These are phyloP conservation scores for Leptodactylus fuscus DNA, from an alignment of 2,113 vertebrate species.

Conservation along the genomic window DNA sequence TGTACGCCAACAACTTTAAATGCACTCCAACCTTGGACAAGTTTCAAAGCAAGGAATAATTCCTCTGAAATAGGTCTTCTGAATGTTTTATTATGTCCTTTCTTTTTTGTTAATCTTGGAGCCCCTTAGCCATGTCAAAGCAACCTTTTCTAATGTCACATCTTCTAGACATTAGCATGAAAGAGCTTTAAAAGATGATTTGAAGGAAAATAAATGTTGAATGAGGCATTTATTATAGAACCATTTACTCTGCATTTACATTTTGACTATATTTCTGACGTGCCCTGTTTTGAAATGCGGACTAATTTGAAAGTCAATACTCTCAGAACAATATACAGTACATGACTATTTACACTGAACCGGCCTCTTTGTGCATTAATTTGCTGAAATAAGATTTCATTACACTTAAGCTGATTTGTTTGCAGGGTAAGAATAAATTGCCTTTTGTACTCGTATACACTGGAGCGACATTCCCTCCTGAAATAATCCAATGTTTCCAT, in stretches of 20 bases:
- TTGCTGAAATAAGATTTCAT: conserved; percentile 71
- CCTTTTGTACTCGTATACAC: conserved; percentile 59
- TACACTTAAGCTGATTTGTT: conserved; percentile 69
- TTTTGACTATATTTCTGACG: conserved; percentile 75
- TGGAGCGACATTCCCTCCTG: conserved; percentile 62
- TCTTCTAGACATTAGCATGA: conserved; percentile 98
- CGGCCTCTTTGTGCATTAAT: conserved; percentile 69
- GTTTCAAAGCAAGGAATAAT: conserved; percentile 98
- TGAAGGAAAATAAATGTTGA: conserved; percentile 88
- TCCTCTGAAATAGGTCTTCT: conserved; percentile 98
- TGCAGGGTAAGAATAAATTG: conserved; percentile 66
- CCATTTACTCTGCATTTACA: conserved; percentile 80
- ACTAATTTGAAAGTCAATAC: conserved; percentile 78
- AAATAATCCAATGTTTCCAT: conserved; percentile 63
- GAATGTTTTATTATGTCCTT: conserved; percentile 98
- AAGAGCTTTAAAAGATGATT: conserved; percentile 92
- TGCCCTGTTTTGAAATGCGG: conserved; percentile 69
- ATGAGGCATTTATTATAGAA: conserved; percentile 81
- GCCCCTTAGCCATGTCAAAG: conserved; percentile 95
- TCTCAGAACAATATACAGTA: conserved; percentile 70
- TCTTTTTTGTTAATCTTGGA: conserved; percentile 96
- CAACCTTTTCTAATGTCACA: conserved; percentile 98
- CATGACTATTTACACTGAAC: conserved; percentile 71
- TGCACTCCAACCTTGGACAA: conserved; percentile 97
- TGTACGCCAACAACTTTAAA: conserved; percentile 98